phyloP scores from a whole-genome alignment of 2,888 invertebrate species.

The Tenthredo mesomela region DNA sequence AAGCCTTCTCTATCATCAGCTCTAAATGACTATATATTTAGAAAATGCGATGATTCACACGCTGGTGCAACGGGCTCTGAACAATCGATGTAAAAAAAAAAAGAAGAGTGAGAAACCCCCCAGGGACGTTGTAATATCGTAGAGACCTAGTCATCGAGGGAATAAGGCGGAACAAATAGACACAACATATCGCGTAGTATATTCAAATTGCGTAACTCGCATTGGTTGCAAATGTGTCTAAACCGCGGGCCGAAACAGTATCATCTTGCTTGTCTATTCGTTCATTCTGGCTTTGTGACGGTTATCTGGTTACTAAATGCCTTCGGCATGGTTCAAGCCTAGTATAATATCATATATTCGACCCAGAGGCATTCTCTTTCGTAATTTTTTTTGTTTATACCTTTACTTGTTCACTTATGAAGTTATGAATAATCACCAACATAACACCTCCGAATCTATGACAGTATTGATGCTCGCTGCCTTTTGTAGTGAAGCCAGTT shows the following conservation, averaged over 20 bases:
- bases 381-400: not conserved
- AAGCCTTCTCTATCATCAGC: not conserved
- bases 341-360: not conserved
- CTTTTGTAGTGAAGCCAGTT: too few relatives aligned
- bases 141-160: slow-evolving; percentile 11
- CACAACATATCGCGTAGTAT: not conserved
- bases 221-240: not conserved
- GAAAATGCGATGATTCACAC: slow-evolving; percentile 49
- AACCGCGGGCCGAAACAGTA: not conserved
- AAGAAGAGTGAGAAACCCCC: slow-evolving; percentile 15
- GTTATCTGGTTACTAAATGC: not conserved
- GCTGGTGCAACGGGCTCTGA: not conserved
- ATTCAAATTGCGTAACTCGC: not conserved
- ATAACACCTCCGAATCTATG: not conserved
- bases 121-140: slow-evolving; percentile 15
- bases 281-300: not conserved
- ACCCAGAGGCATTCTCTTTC: not conserved
- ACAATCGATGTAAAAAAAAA: slow-evolving; percentile 5
- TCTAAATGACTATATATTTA: not conserved
- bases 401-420: not conserved
- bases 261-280: not conserved
- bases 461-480: not conserved
- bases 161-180: slow-evolving; percentile 54
- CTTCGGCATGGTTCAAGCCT: not conserved
- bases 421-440: not conserved